Evolutionary conservation across 2,113 vertebrate species (phyloP).

Genomic region (Phycodurus eques): DNA sequence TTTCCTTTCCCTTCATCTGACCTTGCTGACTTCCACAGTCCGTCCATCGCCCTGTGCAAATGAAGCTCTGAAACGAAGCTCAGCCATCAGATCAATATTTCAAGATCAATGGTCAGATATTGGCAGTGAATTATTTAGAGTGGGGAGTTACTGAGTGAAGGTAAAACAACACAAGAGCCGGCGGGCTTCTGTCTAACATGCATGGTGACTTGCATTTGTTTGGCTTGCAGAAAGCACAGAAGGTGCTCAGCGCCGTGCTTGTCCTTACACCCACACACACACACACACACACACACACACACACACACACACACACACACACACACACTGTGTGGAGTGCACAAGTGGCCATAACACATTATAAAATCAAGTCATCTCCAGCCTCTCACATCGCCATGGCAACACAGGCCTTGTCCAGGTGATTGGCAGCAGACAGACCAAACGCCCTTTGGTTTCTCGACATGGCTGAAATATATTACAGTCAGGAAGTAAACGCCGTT

Average conservation of each 20-base stretch:
- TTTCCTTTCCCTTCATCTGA: neutral
- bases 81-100: slow-evolving; percentile 6
- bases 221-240: slow-evolving; percentile 57
- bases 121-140: slow-evolving; percentile 9
- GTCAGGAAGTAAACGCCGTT: neutral
- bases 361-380: slow-evolving; percentile 37
- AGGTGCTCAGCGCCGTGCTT: slow-evolving; percentile 56
- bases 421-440: slow-evolving; percentile 34
- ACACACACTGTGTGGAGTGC: slow-evolving; percentile 41
- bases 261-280: slow-evolving; percentile 45
- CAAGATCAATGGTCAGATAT: slow-evolving; percentile 3
- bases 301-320: slow-evolving; percentile 28
- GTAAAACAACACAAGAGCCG: neutral
- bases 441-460: slow-evolving; percentile 25
- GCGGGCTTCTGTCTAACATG: neutral
- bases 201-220: slow-evolving; percentile 14
- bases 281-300: slow-evolving; percentile 42
- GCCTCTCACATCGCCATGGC: slow-evolving; percentile 58
- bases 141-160: neutral
- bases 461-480: neutral
- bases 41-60: neutral
- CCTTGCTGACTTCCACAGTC: neutral
- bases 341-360: slow-evolving; percentile 25
- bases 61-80: slow-evolving; percentile 6
- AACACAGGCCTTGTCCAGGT: slow-evolving; percentile 48